Conservation (phyloP, 37 sponge, comb jelly and placozoan species). For the Crambe crambe region DNA sequence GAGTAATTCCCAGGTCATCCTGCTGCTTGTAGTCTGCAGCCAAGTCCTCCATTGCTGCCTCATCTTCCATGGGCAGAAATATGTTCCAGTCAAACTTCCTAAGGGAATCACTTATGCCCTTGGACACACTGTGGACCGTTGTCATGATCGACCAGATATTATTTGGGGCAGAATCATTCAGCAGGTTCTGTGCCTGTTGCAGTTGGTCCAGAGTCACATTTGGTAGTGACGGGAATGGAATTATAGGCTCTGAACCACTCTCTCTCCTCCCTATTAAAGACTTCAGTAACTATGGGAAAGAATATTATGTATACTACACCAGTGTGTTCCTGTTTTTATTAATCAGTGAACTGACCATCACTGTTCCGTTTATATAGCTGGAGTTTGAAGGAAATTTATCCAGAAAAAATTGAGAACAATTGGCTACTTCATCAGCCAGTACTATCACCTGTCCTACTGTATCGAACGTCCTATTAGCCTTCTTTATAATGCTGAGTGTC, state of each 20-base stretch:
- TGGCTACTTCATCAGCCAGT: conserved; percentile 9
- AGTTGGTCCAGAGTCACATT: neutral
- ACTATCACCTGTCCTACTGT: conserved; percentile 15
- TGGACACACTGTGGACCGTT: neutral
- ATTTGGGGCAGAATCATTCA: conserved; percentile 27
- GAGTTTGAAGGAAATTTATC: conserved; percentile 26
- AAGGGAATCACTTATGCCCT: neutral
- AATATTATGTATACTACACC: no score
- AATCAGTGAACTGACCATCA: neutral
- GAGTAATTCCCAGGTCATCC: conserved; percentile 34
- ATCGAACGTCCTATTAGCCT: conserved; percentile 61
- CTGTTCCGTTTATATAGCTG: neutral
- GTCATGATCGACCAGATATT: conserved; percentile 59
- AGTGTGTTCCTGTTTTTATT: no score
- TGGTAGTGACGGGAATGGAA: neutral
- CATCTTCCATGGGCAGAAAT: conserved; percentile 38
- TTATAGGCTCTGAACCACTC: neutral
- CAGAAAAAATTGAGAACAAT: conserved; percentile 49
- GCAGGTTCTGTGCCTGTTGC: conserved; percentile 3
- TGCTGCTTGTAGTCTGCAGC: conserved; percentile 24
- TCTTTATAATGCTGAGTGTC: conserved; percentile 45
- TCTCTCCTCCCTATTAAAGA: neutral
- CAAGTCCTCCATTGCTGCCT: conserved; percentile 26
- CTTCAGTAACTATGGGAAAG: neutral
- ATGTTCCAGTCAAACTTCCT: conserved; percentile 66